Evolutionary conservation across 2,888 invertebrate genomes (phyloP).

Genomic region (Caenorhabditis virilis): DNA sequence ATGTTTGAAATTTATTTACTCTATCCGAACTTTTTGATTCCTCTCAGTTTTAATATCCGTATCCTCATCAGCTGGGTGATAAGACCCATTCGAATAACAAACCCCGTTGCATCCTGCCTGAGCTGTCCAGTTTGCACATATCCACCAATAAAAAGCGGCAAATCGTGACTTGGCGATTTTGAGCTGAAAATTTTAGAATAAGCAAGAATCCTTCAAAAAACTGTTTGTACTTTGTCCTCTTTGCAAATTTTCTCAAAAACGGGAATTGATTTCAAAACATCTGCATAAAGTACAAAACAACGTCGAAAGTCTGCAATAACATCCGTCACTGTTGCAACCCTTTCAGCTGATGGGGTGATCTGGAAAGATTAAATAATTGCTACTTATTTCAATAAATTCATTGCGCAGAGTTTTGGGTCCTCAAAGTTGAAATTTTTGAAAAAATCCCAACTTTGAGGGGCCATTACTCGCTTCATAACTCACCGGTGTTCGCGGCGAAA

Average conservation of each 20-base stretch:
- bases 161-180: conserved; percentile 56
- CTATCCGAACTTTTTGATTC: conserved; percentile 19
- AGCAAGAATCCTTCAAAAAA: neutral
- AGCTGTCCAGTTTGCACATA: conserved; percentile 49
- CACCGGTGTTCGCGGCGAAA: conserved; percentile 27
- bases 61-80: conserved; percentile 44
- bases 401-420: too few species aligned
- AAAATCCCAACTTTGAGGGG: too few species aligned
- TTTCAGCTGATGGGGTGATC: conserved; percentile 36
- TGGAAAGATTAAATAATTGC: too few species aligned
- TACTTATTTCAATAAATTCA: too few species aligned
- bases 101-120: conserved; percentile 40
- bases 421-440: too few species aligned
- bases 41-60: conserved; percentile 18
- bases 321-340: conserved; percentile 51
- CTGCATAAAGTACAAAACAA: conserved; percentile 54
- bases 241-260: conserved; percentile 29
- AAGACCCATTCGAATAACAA: conserved; percentile 62
- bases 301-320: conserved; percentile 54
- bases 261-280: conserved; percentile 46
- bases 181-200: conserved; percentile 36
- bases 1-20: conserved; percentile 19
- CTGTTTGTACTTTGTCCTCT: conserved; percentile 33
- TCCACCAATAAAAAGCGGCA: conserved; percentile 62
- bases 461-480: too few species aligned